phyloP scores from a whole-genome alignment of 2,797 vertebrate genomes.

The Huso huso region DNA sequence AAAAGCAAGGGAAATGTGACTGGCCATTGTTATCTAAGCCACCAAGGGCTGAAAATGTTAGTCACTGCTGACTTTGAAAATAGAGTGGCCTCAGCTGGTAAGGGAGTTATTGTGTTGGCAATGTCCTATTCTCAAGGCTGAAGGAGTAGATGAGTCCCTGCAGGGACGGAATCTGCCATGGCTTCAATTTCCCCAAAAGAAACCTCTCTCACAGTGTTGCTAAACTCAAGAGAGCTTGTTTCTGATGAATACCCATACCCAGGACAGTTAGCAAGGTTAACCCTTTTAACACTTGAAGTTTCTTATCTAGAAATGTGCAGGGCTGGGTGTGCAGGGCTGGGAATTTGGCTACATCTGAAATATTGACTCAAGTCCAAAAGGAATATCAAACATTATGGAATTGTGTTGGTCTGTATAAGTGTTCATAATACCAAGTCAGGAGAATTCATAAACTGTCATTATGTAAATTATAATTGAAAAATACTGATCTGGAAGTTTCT shows the following conservation, averaged over 20 bases:
- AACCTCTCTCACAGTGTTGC: neutral
- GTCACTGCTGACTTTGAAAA: neutral
- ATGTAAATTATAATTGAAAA: no score
- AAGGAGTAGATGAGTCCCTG: neutral
- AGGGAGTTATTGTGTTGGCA: neutral
- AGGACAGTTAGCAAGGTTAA: no score
- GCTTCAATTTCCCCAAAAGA: neutral
- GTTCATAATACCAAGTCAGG: no score
- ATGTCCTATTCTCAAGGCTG: neutral
- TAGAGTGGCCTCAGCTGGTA: neutral
- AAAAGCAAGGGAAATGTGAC: neutral
- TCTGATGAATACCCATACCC: neutral
- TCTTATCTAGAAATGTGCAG: no score
- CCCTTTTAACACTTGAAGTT: no score
- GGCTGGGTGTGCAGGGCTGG: no score
- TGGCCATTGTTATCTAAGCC: neutral
- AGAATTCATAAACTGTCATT: no score
- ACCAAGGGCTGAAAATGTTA: neutral
- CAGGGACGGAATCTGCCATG: neutral
- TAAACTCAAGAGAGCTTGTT: neutral
- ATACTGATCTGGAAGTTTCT: no score
- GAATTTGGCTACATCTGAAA: no score
- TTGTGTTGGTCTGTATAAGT: no score
- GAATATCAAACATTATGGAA: no score
- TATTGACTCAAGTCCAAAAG: no score